These are phyloP conservation scores for Orchesellides sinensis DNA, from an alignment of 2,888 invertebrate genomes.

Conservation along the genomic window DNA sequence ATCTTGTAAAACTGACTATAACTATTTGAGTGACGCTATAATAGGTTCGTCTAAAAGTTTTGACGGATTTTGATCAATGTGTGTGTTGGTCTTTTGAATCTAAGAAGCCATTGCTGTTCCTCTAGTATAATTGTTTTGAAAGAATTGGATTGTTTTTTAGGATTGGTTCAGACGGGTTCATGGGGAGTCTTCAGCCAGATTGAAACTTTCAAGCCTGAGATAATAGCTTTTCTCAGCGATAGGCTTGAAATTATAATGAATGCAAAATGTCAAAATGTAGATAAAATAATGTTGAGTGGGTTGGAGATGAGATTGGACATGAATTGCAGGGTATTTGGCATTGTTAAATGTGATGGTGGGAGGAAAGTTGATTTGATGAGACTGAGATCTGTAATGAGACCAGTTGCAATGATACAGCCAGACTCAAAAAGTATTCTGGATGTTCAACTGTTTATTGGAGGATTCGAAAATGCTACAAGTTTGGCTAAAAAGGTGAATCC, in stretches of 20 bases:
- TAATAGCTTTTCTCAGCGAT: background rate
- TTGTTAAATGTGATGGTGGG: background rate
- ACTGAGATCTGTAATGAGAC: constrained; percentile 8
- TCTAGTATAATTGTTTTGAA: no score
- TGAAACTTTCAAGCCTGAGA: background rate
- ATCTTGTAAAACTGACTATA: background rate
- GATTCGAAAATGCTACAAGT: constrained; percentile 20
- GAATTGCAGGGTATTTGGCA: constrained; percentile 26
- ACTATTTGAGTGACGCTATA: background rate
- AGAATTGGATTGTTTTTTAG: background rate
- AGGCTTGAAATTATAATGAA: constrained; percentile 10
- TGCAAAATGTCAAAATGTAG: constrained; percentile 1
- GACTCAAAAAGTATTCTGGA: constrained; percentile 24
- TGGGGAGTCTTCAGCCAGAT: constrained; percentile 15
- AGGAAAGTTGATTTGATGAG: background rate
- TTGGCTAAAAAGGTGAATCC: constrained; percentile 27
- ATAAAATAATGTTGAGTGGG: constrained; percentile 34
- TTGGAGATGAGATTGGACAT: background rate
- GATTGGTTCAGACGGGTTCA: constrained; percentile 29
- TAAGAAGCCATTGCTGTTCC: no score
- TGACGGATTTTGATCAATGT: no score
- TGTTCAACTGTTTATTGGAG: constrained; percentile 31
- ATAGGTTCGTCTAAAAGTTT: background rate
- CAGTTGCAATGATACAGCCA: constrained; percentile 25
- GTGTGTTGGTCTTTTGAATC: no score